phyloP scores from a whole-genome alignment of 2,113 vertebrate genomes.

The Zosterops hypoxanthus region DNA sequence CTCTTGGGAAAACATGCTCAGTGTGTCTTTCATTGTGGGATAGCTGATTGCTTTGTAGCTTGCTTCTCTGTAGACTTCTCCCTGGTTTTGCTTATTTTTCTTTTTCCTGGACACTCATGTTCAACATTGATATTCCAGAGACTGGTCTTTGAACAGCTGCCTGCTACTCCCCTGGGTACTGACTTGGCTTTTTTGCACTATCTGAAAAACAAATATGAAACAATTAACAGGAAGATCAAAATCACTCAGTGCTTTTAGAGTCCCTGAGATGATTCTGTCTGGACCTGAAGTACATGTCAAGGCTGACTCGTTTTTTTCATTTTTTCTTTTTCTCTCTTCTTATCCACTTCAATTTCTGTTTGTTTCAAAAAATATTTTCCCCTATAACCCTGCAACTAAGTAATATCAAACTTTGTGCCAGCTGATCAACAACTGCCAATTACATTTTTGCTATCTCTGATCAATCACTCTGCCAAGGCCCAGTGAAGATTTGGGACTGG shows the following conservation, averaged over 20 bases:
- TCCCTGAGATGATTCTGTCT: constrained; percentile 48
- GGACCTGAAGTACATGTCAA: constrained; percentile 4
- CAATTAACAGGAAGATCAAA: constrained; percentile 68
- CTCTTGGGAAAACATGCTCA: neutral
- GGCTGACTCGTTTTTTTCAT: neutral
- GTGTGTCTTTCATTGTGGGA: neutral
- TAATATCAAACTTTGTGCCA: neutral
- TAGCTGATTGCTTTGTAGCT: neutral
- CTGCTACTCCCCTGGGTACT: constrained; percentile 64
- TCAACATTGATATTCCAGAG: constrained; percentile 60
- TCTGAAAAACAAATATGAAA: constrained; percentile 72
- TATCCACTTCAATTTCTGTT: neutral
- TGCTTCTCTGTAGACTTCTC: neutral
- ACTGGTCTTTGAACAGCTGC: constrained; percentile 61
- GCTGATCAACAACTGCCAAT: neutral
- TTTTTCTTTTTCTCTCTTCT: neutral
- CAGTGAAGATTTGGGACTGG: neutral
- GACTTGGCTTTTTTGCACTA: constrained; percentile 59
- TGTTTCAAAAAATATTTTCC: neutral
- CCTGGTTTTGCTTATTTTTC: constrained; percentile 30
- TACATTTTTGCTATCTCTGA: neutral
- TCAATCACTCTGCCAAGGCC: neutral
- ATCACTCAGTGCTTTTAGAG: constrained; percentile 47
- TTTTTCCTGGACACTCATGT: constrained; percentile 52
- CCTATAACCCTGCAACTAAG: neutral